Evolutionary conservation across 2,113 vertebrate genomes (phyloP), one percentile per base, ranked within the genome.

Genomic region (Romanogobio albipinnatus): DNA sequence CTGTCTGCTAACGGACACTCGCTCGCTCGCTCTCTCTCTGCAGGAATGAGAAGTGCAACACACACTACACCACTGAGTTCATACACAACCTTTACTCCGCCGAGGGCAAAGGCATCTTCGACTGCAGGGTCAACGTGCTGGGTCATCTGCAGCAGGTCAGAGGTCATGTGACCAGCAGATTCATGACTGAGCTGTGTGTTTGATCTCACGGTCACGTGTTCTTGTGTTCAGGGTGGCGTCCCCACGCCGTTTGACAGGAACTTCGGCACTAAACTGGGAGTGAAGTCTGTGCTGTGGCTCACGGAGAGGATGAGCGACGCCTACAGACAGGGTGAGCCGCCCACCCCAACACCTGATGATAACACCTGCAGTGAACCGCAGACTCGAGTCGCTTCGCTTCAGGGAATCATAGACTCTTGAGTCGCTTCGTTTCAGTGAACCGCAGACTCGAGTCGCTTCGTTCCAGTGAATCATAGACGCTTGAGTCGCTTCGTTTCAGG

Each of bases 241-340:
- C 98, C 98, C 0, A 97, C 98, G 29, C 97, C 98, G 1, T 99
- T 99, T 84, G 98, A 99, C 87, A 95, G 98, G 76, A 99, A 99
- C 82, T 99, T 96, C 0, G 95, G 96, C 83, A 99, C 97, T 13
- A 99, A 99, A 91, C 92, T 99, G 84, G 98, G 98, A 0, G 97
- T 98, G 83, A 98, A 96, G 91, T 95, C 97, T 0, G 91, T 97
- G 79, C 92, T 96, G 86, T 99, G 98, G 98, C 90, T 99, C 87
- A 96, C 96, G 0, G 95, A 98, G 71, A 95, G 92, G 89, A 83
- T 99, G 89, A 93, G 86, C 9, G 93, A 95, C 2, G 93, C 93
- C 75, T 97, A 94, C 89, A 91, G 95, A 82, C 96, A 97, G 77
- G 98, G 98, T 99, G 85, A 79, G 88, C 39, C 39, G 6, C 5